phyloP scores from a whole-genome alignment of 2,113 vertebrate genomes.

The Orycteropus afer region DNA sequence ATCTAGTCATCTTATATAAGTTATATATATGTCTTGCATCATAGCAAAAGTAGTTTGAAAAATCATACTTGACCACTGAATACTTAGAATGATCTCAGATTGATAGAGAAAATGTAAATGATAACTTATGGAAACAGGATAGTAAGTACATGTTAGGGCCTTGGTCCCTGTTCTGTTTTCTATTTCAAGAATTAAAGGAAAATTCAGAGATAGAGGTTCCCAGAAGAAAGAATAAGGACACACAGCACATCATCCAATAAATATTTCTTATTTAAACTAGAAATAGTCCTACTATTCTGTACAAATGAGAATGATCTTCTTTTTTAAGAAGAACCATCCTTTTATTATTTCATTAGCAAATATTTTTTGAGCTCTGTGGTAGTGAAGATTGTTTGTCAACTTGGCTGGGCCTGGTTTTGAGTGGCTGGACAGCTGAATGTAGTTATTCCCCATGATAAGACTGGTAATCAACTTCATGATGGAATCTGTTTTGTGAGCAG shows the following conservation, averaged over 20 bases:
- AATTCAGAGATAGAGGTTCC: background rate
- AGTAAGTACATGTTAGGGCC: background rate
- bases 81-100: background rate
- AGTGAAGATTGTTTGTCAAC: too few relatives aligned
- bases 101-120: background rate
- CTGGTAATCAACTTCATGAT: background rate
- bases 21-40: background rate
- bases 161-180: background rate
- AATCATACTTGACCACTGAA: background rate
- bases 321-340: background rate
- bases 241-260: too few relatives aligned
- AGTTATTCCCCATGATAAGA: too few relatives aligned
- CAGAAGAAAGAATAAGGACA: background rate
- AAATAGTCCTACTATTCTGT: background rate
- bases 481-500: too few relatives aligned
- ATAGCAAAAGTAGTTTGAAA: background rate
- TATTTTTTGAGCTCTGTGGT: background rate
- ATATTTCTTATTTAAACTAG: background rate
- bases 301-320: background rate
- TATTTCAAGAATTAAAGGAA: slow-evolving; percentile 19
- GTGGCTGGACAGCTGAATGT: too few relatives aligned
- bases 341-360: background rate
- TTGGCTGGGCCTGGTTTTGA: too few relatives aligned
- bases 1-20: background rate
- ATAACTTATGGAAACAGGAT: background rate